Base-by-base conservation (phyloP, 2,797 vertebrate species). In the Chanos chanos region DNA sequence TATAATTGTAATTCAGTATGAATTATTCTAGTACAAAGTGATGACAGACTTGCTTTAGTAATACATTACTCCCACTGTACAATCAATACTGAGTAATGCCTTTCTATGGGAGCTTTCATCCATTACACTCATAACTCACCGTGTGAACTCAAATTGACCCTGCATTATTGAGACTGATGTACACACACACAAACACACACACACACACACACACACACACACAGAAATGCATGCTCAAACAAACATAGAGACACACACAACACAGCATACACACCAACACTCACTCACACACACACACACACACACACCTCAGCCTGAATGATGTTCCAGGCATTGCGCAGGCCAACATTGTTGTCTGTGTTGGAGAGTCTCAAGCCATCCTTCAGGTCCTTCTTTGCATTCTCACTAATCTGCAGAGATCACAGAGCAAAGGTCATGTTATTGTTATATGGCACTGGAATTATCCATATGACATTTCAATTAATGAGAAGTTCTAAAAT, bases 251-350 rank as follows among this genome's bases (percentile, higher is more conserved):
- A 5, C 1, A 7, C 39, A 2, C 28, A 1, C 24, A 25, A n/a
- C 24, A 25, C 24, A n/a, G n/a, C 24, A 25, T 24, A 25, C 24
- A 25, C 24, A 25, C 24, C 25, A 24, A 25, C 24, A 25, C 24
- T 25, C 24, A 25, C 24, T 25, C 3, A 25, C 4, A 12, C 50
- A 7, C 28, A 27, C 53, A 44, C 50, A 9, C 4, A 4, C 4
- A 58, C 48, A 44, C 65, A 22, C 71, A 98, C 97, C 92, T 98
- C 95, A 28, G 88, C 88, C 86, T 99, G 96, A 69, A 99, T 98
- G 73, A 96, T 89, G 87, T 97, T 94, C 97, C 96, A 99, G 0
- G 96, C 96, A 0, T 98, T 94, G 79, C 86, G 94, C 72, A 99
- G 88, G 1, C 97, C 97, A 12, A 94, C 87, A 5, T 99, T 99